Base-by-base conservation (phyloP, 2,113 vertebrate species). In the Carassius auratus region DNA sequence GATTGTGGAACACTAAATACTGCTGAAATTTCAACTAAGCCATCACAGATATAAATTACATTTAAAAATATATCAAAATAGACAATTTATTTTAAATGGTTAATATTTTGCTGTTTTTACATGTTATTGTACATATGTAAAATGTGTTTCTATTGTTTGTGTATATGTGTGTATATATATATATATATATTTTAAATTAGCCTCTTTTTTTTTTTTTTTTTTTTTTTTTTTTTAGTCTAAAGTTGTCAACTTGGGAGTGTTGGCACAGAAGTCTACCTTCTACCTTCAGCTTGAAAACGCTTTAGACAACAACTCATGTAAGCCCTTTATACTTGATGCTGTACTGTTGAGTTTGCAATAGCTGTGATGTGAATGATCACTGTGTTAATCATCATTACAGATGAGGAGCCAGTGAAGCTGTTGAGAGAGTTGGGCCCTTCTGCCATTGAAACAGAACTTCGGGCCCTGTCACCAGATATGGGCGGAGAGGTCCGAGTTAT, bases 251-350 rank as follows among this genome's bases (percentile, higher is more conserved):
- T 93, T 96, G 89, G 96, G 96, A 69, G 84, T 93, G 23, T 88
- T 97, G 91, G 92, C 93, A 71, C 96, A 96, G 91, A 97, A 96
- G 90, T 97, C 97, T 57, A 90, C 94, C 83, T 97, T 99, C 92
- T 94, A 84, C 76, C 4, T 93, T 73, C 93, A 91, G 80, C 96
- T 99, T 91, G 96, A 98, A 87, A 93, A 95, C 74, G 96, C 96
- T 10, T 74, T 96, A 55, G 74, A 81, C 83, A 93, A 86, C 86
- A 92, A 92, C 1, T 89, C 94, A 38, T 97, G 96, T 99, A 95
- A 98, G 97, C 95, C 6, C 30, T 4, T 23, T 57, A 66, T 52
- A n/a, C 45, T 30, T 48, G 36, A 62, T 3, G 10, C 36, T 73
- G 9, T n/a, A 42, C 36, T 73, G 2, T 12, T 73, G 36, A 42